Conservation (phyloP, 2,888 invertebrate species). For the Parnassius glacialis region DNA sequence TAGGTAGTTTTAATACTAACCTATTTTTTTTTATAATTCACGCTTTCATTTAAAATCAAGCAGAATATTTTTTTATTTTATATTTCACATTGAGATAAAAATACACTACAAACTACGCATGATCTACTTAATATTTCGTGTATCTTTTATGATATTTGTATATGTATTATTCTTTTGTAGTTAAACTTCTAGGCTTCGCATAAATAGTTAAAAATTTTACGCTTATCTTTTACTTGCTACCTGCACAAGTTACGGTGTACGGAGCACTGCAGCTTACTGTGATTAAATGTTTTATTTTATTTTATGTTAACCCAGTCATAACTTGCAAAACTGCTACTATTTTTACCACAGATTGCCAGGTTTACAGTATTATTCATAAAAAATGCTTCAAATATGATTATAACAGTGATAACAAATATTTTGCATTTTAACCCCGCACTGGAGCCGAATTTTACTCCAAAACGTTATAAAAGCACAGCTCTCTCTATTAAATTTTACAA, state of each 20-base stretch:
- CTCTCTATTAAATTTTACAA: too few species aligned
- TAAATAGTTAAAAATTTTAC: conserved; percentile 20
- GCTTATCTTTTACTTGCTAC: conserved; percentile 37
- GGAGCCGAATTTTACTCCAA: too few species aligned
- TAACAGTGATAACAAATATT: too few species aligned
- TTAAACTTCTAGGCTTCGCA: conserved; percentile 11
- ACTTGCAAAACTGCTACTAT: background rate
- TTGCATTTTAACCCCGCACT: too few species aligned
- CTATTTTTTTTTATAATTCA: too few species aligned
- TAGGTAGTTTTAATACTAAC: too few species aligned
- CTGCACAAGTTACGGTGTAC: conserved; percentile 43
- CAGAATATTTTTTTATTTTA: too few species aligned
- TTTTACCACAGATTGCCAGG: background rate
- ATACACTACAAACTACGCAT: conserved; percentile 1
- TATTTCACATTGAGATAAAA: background rate
- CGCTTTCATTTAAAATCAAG: too few species aligned
- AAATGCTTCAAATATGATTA: too few species aligned
- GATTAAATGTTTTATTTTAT: conserved; percentile 29
- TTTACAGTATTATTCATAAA: too few species aligned
- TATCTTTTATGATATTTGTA: background rate
- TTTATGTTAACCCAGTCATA: conserved; percentile 39
- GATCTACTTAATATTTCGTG: conserved; percentile 5
- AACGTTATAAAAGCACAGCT: too few species aligned
- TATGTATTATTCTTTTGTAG: conserved; percentile 1
- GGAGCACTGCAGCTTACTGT: conserved; percentile 46